Base-by-base conservation (phyloP, 35 echinoderm and acorn worm genomes). In the Anneissia japonica region DNA sequence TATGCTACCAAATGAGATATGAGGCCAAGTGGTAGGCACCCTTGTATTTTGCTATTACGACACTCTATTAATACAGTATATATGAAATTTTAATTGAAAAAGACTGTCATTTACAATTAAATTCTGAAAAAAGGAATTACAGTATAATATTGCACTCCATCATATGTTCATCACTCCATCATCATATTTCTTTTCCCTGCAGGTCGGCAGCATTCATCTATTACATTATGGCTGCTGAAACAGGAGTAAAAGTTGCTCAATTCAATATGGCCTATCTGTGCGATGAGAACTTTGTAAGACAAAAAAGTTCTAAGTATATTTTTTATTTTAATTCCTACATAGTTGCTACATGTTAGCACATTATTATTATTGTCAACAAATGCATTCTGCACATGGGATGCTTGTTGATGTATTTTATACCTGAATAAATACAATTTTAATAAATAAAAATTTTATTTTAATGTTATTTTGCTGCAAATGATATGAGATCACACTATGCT, bases 271-370 rank as follows among this genome's bases (percentile, higher is more conserved):
- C 95, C 14, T 88, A 91, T 39, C 88, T 97, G 12, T 97, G 95
- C 93, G 95, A 97, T 31, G 95, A 97, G 75, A 91, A 97, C 35
- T 74, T 93, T 87, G 95, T 97, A 74, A 97, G 91, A 91, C 19
- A 31, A 34, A 32, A 41, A 1, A 41, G 29, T 80, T 39, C 34
- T 35, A 80, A n/a, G 34, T 31, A 77, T 12, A 77, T 17, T 16
- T 17, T 77, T 23, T 77, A 11, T 77, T 13, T 64, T 64, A 28
- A 28, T 64, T 64, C 51, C 13, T 14, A 64, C 51, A 14, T 13
- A 28, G 51, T 64, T 14, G 23, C 4, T 75, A 23, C 26, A 75
- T 75, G 3, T 64, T 13, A 64, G 13, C 51, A 64, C 12, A 28
- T 13, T 14, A 64, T 14, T 64, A 28, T 14, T 28, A 64, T 14